Evolutionary conservation across 2,113 vertebrate species (phyloP).

Genomic region (Rhizomys pruinosus): DNA sequence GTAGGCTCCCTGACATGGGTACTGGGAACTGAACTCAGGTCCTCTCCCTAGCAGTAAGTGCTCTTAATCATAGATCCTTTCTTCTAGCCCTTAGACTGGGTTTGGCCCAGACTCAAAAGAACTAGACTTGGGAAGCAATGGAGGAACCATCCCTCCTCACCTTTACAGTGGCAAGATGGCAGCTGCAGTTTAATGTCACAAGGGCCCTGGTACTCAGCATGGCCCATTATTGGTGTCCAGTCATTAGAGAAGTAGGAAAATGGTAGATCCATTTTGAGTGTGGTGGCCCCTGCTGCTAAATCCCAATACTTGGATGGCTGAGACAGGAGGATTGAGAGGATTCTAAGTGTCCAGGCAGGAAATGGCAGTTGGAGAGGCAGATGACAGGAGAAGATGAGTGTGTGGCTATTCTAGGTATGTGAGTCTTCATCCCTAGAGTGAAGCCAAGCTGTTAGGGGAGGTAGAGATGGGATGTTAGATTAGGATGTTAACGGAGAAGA

Average conservation of each 20-base stretch:
- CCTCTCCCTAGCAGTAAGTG: neutral
- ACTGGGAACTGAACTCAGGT: neutral
- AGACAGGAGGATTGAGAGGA: neutral
- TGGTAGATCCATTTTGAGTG: too few species aligned
- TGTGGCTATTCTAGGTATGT: neutral
- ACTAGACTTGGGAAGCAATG: too few species aligned
- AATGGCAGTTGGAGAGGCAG: neutral
- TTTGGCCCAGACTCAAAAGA: too few species aligned
- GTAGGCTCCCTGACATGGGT: neutral
- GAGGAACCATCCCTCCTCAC: too few species aligned
- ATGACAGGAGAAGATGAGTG: neutral
- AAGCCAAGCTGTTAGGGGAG: neutral
- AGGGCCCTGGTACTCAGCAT: too few species aligned
- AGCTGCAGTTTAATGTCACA: too few species aligned
- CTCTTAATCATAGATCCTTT: neutral
- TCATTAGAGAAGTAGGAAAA: too few species aligned
- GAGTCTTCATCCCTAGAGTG: neutral
- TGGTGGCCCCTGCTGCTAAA: too few species aligned
- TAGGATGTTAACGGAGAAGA: constrained; percentile 7
- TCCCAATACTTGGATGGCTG: too few species aligned
- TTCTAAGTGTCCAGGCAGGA: too few species aligned
- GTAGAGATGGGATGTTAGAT: neutral
- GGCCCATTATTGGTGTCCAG: too few species aligned
- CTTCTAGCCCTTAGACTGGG: neutral
- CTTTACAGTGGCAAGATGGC: too few species aligned